These are phyloP conservation scores for Falco novaeseelandiae DNA, from an alignment of 2,797 vertebrate genomes.

Conservation along the genomic window DNA sequence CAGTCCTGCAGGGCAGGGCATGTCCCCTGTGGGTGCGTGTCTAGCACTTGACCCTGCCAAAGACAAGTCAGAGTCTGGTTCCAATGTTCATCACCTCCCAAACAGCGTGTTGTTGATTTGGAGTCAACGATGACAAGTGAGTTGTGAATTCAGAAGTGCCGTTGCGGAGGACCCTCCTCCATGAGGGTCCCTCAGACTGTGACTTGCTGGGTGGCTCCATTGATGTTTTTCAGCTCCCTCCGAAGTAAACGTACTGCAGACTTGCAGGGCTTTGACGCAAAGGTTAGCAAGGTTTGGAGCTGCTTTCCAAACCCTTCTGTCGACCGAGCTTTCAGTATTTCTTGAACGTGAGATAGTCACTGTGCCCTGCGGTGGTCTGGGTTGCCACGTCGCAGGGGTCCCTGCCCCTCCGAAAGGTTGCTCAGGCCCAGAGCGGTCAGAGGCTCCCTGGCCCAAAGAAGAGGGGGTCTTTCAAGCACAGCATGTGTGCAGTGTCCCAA, in stretches of 20 bases:
- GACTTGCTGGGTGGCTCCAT: not conserved
- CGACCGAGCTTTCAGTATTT: not conserved
- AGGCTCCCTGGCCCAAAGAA: not conserved
- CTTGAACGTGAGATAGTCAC: accelerated
- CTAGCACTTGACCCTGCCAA: not conserved
- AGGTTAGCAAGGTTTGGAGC: not conserved
- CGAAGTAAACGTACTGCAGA: not conserved
- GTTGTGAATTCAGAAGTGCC: not conserved
- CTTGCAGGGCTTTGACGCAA: not conserved
- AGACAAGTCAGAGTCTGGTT: not conserved
- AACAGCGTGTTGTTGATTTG: accelerated
- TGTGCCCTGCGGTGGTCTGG: not conserved
- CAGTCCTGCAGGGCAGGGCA: not conserved
- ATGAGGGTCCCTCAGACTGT: not conserved
- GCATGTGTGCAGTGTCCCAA: not conserved
- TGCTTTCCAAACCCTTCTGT: not conserved
- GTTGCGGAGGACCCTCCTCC: not conserved
- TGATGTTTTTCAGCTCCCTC: accelerated
- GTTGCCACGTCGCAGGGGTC: accelerated
- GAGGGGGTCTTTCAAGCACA: not conserved
- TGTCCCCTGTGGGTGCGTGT: accelerated
- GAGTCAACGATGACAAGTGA: not conserved
- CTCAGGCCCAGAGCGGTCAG: not conserved
- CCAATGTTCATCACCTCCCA: not conserved
- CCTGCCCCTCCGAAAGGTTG: not conserved